Percentiles rank a stretch among this genome's conserved stretches.
phyloP scores from a whole-genome alignment of 1,140 invertebrate species.

The Aradophagus sp. region DNA sequence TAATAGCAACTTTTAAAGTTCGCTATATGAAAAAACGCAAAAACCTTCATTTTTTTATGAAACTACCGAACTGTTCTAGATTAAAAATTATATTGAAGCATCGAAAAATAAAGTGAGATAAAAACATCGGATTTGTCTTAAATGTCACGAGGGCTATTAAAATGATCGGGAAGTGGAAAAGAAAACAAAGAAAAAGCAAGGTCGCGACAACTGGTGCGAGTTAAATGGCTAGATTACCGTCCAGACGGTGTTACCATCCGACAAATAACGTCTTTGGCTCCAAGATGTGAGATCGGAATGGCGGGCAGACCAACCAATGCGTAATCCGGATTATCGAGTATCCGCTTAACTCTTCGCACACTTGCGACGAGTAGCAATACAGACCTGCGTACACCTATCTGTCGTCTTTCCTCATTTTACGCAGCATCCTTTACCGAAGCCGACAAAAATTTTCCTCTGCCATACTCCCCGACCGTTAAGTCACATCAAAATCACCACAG shows the following conservation, averaged over 20 bases:
- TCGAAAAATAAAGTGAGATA: neutral
- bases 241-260: constrained; percentile 66
- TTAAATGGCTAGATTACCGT: constrained; percentile 62
- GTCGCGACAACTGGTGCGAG: constrained; percentile 20
- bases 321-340: constrained; percentile 75
- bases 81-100: neutral
- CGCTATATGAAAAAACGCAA: no score
- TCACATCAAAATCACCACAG: no score
- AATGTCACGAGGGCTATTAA: constrained; percentile 5
- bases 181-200: no score
- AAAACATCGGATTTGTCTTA: no score
- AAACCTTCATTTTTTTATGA: constrained; percentile 26
- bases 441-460: constrained; percentile 1
- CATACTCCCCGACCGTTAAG: no score
- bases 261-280: constrained; percentile 68
- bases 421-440: neutral
- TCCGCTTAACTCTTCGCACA: constrained; percentile 73
- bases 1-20: constrained; percentile 70
- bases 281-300: constrained; percentile 68
- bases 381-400: constrained; percentile 57
- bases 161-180: constrained; percentile 8
- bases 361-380: constrained; percentile 69
- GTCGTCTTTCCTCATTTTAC: constrained; percentile 4
- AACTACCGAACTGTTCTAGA: constrained; percentile 2
- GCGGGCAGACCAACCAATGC: constrained; percentile 68